These are phyloP conservation scores for Montipora sp. DNA, from an alignment of 64 coral and sea anemone genomes.

Conservation along the genomic window DNA sequence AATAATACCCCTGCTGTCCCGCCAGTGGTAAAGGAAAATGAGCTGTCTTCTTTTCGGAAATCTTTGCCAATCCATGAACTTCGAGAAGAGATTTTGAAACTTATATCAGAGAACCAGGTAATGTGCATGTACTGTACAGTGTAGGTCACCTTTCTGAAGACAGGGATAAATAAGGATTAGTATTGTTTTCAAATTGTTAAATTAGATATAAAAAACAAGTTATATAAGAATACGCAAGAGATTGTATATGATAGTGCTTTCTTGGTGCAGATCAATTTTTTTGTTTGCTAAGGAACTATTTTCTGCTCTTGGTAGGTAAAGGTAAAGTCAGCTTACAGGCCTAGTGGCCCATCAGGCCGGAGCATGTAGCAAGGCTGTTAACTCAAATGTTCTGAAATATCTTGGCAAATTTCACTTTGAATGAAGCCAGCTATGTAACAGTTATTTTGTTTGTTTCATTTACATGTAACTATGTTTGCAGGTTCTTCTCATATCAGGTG, in stretches of 20 bases:
- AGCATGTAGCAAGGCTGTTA: not conserved
- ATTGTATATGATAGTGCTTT: too few relatives aligned
- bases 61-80: slow-evolving; percentile 82
- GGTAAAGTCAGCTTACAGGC: too few relatives aligned
- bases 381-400: not conserved
- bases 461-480: slow-evolving; percentile 7
- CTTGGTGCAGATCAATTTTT: too few relatives aligned
- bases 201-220: too few relatives aligned
- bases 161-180: too few relatives aligned
- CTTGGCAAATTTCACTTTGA: too few relatives aligned
- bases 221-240: too few relatives aligned
- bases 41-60: slow-evolving; percentile 75
- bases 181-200: too few relatives aligned
- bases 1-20: slow-evolving; percentile 68
- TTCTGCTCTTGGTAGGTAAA: too few relatives aligned
- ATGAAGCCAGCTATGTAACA: not conserved
- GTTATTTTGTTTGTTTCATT: not conserved
- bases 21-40: slow-evolving; percentile 65
- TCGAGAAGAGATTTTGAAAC: slow-evolving; percentile 74
- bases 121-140: not conserved
- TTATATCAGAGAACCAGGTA: slow-evolving; percentile 84
- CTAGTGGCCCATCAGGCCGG: too few relatives aligned
- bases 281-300: too few relatives aligned
- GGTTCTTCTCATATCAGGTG: slow-evolving; percentile 95
- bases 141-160: too few relatives aligned